These are phyloP conservation scores for Noctuana brunneofusca DNA, from an alignment of 2,888 invertebrate species.

Conservation along the genomic window DNA sequence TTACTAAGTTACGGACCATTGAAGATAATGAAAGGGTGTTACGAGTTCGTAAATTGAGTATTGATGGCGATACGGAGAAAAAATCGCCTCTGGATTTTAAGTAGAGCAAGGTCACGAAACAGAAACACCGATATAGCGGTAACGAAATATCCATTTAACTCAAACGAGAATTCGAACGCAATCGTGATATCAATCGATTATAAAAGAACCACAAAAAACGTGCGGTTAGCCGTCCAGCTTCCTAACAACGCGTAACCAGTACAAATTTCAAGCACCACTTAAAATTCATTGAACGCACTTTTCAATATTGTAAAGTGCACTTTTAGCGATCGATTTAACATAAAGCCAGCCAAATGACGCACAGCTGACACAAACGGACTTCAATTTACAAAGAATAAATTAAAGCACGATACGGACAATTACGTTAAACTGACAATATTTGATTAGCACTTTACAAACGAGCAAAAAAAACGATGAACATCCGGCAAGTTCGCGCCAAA, in stretches of 20 bases:
- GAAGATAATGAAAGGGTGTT: slow-evolving; percentile 28
- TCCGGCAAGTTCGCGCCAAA: slow-evolving; percentile 64
- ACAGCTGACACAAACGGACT: slow-evolving; percentile 22
- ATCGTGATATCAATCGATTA: slow-evolving; percentile 16
- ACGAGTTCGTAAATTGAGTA: slow-evolving; percentile 15
- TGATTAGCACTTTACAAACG: slow-evolving; percentile 62
- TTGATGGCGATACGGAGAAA: slow-evolving; percentile 20
- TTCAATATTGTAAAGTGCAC: slow-evolving; percentile 9
- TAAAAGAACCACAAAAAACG: slow-evolving; percentile 9
- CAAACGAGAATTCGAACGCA: slow-evolving; percentile 8
- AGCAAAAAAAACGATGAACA: slow-evolving; percentile 61
- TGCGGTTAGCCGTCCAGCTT: slow-evolving; percentile 11
- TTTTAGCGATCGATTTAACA: slow-evolving; percentile 1
- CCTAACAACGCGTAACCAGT: slow-evolving; percentile 10
- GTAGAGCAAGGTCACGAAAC: slow-evolving; percentile 23
- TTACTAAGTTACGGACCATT: slow-evolving; percentile 20
- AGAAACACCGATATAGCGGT: slow-evolving; percentile 26
- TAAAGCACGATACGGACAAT: background rate
- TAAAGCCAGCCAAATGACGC: slow-evolving; percentile 12
- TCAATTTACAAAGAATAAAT: slow-evolving; percentile 25
- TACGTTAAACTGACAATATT: slow-evolving; percentile 51
- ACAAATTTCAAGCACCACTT: slow-evolving; percentile 13
- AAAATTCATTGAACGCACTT: slow-evolving; percentile 14
- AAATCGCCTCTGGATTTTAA: slow-evolving; percentile 15
- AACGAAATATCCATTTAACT: slow-evolving; percentile 21